Evolutionary conservation across 2,797 vertebrate species (phyloP).

Genomic region (Hapalemur alaotrensis): DNA sequence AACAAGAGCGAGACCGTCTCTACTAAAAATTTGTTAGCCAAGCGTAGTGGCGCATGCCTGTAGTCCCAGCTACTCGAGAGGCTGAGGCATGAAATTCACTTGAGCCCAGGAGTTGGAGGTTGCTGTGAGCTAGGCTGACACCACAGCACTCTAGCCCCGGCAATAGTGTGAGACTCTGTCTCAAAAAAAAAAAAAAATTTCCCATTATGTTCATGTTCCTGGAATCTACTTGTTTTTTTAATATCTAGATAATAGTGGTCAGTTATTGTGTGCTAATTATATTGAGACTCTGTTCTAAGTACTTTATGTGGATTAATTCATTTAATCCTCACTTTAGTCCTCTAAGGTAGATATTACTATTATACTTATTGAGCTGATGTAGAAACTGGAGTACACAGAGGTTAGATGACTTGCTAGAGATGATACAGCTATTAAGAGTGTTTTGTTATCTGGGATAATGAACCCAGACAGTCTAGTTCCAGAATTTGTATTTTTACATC

Average conservation of each 20-base stretch:
- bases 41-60: too few relatives aligned
- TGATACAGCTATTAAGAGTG: background rate
- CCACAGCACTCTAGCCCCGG: too few relatives aligned
- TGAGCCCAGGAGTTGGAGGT: too few relatives aligned
- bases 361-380: conserved; percentile 25
- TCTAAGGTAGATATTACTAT: background rate
- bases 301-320: conserved; percentile 15
- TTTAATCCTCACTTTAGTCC: background rate
- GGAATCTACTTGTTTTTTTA: background rate
- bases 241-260: background rate
- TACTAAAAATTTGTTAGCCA: too few relatives aligned
- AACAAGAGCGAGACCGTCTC: too few relatives aligned
- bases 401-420: conserved; percentile 31
- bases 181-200: background rate
- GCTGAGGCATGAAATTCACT: too few relatives aligned
- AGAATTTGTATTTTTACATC: conserved; percentile 39
- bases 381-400: conserved; percentile 34
- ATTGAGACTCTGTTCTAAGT: background rate
- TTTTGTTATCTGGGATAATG: conserved; percentile 37
- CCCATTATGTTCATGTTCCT: background rate
- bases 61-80: too few relatives aligned
- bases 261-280: background rate
- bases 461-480: background rate
- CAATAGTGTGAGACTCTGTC: too few relatives aligned
- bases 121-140: too few relatives aligned